Base-by-base conservation (phyloP, 2,113 vertebrate species). In the Alligator sinensis region DNA sequence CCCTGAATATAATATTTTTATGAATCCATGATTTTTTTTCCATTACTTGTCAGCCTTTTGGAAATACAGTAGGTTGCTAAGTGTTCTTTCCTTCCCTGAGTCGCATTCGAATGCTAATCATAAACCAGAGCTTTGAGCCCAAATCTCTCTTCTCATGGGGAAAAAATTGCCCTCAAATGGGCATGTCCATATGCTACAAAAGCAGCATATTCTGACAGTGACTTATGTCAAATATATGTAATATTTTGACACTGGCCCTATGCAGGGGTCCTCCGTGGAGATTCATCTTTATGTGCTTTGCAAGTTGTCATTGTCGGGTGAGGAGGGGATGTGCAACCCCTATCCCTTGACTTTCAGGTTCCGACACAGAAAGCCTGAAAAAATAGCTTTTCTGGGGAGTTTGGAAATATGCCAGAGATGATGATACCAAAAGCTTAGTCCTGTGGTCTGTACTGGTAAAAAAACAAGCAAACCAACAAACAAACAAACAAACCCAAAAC, bases 371-470 rank as follows among this genome's bases (percentile, higher is more conserved):
- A 21, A 21, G 5, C n/a, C 11, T 72, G 30, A 72, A 72, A 72
- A 38, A 72, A 47, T 72, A 38, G 17, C n/a, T 28, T 66, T 15
- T 27, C 11, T 72, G 68, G 13, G 13, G 10, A 9, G 10, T 72
- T 72, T 72, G 19, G 30, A 21, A 22, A 34, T 10, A 21, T 10
- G 68, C 30, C 30, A 72, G 19, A 6, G 30, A 38, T 22, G 18
- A 34, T 18, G 47, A 47, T 47, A 13, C 68, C 15, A 86, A 5
- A 76, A 74, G 5, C 57, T 70, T 9, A 27, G 22, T 88, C 27
- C 74, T 68, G 24, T 88, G 47, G 3, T 30, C 9, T 0, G 0
- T 3, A 10, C 17, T 28, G 5, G 7, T 30, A 34, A n/a, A 22
- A 22, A 19, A 57, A 3, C 38, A 76, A 6, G 80, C 91, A 54